Evolutionary conservation across 2,888 invertebrate genomes (phyloP).

Genomic region (Ametastegia equiseti): DNA sequence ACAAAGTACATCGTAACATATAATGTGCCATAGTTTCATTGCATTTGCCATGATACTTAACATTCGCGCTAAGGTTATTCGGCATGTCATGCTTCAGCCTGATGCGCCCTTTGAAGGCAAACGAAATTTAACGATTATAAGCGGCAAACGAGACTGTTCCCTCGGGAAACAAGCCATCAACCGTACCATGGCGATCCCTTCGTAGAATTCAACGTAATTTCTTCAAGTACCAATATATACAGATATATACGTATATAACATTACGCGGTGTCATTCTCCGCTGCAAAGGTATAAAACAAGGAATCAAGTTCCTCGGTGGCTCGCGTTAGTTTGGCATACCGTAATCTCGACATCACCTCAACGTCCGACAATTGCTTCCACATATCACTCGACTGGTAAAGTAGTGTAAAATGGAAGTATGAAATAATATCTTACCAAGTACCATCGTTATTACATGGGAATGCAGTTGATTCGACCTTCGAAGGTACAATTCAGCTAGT

Average conservation of each 20-base stretch:
- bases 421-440: neutral
- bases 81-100: neutral
- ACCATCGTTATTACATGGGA: neutral
- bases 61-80: neutral
- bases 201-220: constrained; percentile 29
- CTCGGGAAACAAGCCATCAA: constrained; percentile 1
- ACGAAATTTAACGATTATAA: constrained; percentile 30
- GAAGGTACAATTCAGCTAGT: neutral
- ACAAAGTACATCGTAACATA: constrained; percentile 4
- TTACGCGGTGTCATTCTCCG: neutral
- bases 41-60: constrained; percentile 15
- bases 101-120: neutral
- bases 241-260: neutral
- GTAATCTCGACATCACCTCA: neutral
- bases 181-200: constrained; percentile 12
- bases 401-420: neutral
- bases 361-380: neutral
- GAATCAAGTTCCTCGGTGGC: constrained; percentile 12
- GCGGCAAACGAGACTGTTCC: neutral
- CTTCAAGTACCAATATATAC: constrained; percentile 2
- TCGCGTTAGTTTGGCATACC: constrained; percentile 14
- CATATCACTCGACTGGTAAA: neutral
- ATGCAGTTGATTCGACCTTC: neutral
- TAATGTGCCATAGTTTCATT: neutral
- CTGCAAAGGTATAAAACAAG: neutral